These are phyloP conservation scores for Rhagonycha lutea DNA, from an alignment of 2,888 invertebrate genomes.

Conservation along the genomic window DNA sequence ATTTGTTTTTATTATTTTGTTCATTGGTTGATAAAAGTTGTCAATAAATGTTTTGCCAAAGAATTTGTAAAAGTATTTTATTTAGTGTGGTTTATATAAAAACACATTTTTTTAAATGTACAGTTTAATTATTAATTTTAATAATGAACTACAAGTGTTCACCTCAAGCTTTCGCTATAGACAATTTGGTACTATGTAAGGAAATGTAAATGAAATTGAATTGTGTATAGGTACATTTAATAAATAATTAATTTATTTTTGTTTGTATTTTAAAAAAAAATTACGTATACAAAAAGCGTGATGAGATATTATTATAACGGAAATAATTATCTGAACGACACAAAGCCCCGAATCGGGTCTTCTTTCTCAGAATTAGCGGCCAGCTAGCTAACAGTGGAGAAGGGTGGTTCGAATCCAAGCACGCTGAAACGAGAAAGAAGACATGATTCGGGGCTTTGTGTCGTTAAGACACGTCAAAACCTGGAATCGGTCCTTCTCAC, in stretches of 20 bases:
- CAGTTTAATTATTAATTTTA: not conserved
- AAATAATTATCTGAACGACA: no score
- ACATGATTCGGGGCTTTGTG: no score
- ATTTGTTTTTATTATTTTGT: conserved; percentile 13
- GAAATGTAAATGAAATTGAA: conserved; percentile 7
- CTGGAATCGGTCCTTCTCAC: no score
- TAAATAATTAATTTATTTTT: conserved; percentile 14
- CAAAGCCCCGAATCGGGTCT: no score
- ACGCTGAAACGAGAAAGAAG: no score
- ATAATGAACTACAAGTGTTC: conserved; percentile 11
- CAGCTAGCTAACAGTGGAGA: no score
- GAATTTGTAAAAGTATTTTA: conserved; percentile 14
- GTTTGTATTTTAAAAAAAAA: not conserved
- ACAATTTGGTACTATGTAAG: conserved; percentile 10
- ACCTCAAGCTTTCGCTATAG: conserved; percentile 13
- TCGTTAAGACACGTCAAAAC: no score
- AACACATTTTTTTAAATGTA: not conserved
- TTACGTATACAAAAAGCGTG: no score
- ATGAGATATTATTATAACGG: no score
- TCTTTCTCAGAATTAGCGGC: no score
- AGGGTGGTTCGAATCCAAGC: no score
- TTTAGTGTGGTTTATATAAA: not conserved
- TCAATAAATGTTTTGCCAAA: conserved; percentile 22
- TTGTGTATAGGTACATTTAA: conserved; percentile 17
- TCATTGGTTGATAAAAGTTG: not conserved